Conservation (phyloP, 2,797 vertebrate species). For the Tangara arthus region DNA sequence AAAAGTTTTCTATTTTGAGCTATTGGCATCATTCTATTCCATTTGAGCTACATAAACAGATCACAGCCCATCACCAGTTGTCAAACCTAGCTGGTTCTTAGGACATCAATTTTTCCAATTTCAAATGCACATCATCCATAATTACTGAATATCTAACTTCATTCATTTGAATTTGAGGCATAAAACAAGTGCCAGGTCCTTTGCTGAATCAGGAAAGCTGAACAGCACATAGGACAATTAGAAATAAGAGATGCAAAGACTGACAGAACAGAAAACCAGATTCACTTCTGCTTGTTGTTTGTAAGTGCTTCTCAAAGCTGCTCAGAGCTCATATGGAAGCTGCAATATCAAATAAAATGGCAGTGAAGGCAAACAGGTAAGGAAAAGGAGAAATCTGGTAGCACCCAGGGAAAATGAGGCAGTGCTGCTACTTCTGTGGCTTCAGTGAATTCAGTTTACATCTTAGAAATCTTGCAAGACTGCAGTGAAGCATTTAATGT, state of each 20-base stretch:
- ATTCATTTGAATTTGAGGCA: neutral
- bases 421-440: neutral
- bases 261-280: neutral
- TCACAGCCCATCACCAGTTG: neutral
- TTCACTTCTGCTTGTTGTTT: neutral
- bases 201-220: neutral
- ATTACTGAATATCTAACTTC: neutral
- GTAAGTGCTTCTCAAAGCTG: neutral
- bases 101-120: neutral
- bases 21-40: neutral
- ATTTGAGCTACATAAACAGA: neutral
- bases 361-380: neutral
- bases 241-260: neutral
- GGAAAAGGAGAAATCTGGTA: neutral
- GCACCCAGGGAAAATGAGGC: neutral
- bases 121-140: neutral
- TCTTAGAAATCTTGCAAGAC: neutral
- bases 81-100: neutral
- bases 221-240: neutral
- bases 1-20: neutral
- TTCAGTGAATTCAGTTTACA: neutral
- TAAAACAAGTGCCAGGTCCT: neutral
- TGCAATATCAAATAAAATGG: neutral
- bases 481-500: neutral
- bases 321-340: neutral